Conservation (phyloP, 2,113 vertebrate genomes). For the Stigmatopora nigra region DNA sequence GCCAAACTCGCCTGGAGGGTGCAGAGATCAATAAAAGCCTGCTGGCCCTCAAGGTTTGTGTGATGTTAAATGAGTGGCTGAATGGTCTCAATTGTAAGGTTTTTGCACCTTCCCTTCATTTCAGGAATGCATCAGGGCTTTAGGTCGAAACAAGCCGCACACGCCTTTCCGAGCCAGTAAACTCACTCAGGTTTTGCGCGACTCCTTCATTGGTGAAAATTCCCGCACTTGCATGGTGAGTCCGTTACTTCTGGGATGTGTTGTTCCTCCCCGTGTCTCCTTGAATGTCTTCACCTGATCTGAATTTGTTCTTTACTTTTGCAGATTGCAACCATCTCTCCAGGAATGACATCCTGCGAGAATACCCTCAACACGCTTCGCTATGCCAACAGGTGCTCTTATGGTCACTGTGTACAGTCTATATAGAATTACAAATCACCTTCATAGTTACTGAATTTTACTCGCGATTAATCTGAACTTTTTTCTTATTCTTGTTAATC, state of each 20-base stretch:
- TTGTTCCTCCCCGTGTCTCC: background rate
- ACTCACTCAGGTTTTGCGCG: conserved; percentile 96
- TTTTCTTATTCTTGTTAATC: conserved; percentile 36
- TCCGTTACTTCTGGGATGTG: background rate
- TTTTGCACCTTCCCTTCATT: conserved; percentile 13
- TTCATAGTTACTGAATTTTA: conserved; percentile 4
- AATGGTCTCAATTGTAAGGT: too few relatives aligned
- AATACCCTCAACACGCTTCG: conserved; percentile 96
- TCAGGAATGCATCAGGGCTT: conserved; percentile 96
- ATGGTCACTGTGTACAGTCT: background rate
- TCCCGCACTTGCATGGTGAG: conserved; percentile 97
- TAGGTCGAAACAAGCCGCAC: conserved; percentile 94
- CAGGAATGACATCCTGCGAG: conserved; percentile 98
- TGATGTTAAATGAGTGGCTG: background rate
- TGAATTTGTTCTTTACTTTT: background rate
- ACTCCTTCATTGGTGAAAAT: conserved; percentile 98
- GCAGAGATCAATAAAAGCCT: conserved; percentile 99
- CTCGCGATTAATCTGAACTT: conserved; percentile 7
- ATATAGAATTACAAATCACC: background rate
- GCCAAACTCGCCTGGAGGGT: conserved; percentile 92
- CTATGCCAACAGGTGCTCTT: conserved; percentile 93
- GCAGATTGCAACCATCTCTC: conserved; percentile 96
- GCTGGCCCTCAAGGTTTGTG: conserved; percentile 89
- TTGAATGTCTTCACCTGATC: background rate
- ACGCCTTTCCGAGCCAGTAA: conserved; percentile 98